These are phyloP conservation scores for Drosophila mayaguana DNA, from an alignment of 2,888 invertebrate genomes.

Conservation along the genomic window DNA sequence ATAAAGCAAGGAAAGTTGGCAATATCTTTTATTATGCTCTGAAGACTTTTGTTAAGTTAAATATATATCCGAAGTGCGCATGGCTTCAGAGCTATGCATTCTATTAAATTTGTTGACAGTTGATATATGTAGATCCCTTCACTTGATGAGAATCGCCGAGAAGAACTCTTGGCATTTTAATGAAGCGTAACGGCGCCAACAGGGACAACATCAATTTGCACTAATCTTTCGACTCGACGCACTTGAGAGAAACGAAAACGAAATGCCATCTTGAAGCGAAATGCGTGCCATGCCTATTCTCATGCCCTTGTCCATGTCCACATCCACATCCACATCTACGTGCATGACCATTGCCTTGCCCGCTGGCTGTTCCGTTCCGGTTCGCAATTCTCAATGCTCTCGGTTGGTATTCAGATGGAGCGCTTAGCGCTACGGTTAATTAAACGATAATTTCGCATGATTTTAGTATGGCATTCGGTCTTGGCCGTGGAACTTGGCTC, in stretches of 20 bases:
- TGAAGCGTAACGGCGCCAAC: conserved; percentile 67
- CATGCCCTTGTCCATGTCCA: conserved; percentile 6
- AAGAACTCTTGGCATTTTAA: conserved; percentile 31
- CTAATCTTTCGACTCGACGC: conserved; percentile 57
- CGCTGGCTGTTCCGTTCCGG: conserved; percentile 22
- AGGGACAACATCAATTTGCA: conserved; percentile 50
- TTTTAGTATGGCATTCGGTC: conserved; percentile 50
- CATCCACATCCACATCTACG: too few relatives aligned
- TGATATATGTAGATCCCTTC: background rate
- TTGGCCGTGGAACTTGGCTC: conserved; percentile 11
- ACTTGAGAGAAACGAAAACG: conserved; percentile 28
- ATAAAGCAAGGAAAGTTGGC: background rate
- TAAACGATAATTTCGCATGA: conserved; percentile 82
- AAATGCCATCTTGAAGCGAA: conserved; percentile 24
- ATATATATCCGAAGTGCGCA: background rate
- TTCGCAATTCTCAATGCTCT: conserved; percentile 26
- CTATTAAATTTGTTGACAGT: background rate
- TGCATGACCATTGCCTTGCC: background rate
- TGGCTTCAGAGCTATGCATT: background rate
- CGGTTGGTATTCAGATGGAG: conserved; percentile 40
- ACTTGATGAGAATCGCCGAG: conserved; percentile 25
- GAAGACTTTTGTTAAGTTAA: background rate
- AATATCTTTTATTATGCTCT: background rate
- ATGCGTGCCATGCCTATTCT: background rate
- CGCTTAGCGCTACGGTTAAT: conserved; percentile 79